Evolutionary conservation across 2,113 vertebrate species (phyloP), one percentile per base, ranked within the genome.

Genomic region (Mystacornis crossleyi): DNA sequence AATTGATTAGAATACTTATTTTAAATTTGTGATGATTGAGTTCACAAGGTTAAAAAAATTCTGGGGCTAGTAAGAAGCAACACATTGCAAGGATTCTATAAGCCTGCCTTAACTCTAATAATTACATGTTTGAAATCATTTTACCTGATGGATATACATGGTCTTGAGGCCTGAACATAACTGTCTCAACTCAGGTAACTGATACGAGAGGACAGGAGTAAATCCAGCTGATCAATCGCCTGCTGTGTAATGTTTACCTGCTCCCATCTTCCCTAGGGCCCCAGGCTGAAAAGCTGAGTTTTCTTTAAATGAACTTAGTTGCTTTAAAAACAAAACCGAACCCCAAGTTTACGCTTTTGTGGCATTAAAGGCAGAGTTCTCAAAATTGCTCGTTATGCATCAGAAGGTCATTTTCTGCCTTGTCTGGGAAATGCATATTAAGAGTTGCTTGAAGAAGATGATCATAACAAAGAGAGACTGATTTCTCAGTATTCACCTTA

Each of bases 61-160:
- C 43, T 92, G 75, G 61, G 51, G 61, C 79, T 94, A 61, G 25
- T 40, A 71, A 79, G 81, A 94, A 96, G 75, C 72, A 86, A 74
- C 64, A 48, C n/a, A 53, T 43, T 81, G 33, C 48, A 74, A 81
- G 43, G 77, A 83, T 79, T 94, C 70, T 67, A 15, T 36, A 67
- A 71, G 51, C n/a, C 64, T 92, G 86, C 96, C 95, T 92, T 96
- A 90, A 90, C 40, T 89, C 34, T 45, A 64, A 8, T 28, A 55
- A 64, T 50, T 60, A 16, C 14, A n/a, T 55, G 48, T 77, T 90
- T 78, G 54, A 86, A 54, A 48, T 89, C 12, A 40, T 48, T 67
- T 96, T 90, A 78, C 60, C 79, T 96, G 92, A 89, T 89, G 53
- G 18, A 74, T 89, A 57, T 84, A 55, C 34, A 21, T 83, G 42